Evolutionary conservation across 1,140 invertebrate genomes (phyloP).

Genomic region (Leguminivora glycinivorella): DNA sequence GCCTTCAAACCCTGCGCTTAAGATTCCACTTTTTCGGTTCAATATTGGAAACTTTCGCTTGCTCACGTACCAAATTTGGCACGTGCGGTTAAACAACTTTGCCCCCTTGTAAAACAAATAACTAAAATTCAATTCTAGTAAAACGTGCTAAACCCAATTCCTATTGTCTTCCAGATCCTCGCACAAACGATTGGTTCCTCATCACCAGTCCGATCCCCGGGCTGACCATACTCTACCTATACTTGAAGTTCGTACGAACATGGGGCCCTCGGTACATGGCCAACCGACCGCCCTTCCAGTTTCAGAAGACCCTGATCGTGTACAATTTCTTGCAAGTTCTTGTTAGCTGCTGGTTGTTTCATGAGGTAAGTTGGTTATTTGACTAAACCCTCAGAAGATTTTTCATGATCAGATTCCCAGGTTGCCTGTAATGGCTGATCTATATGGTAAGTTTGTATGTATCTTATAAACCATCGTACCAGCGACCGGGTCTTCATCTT

Average conservation of each 20-base stretch:
- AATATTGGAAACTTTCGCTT: no score
- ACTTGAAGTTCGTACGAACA: conserved; percentile 85
- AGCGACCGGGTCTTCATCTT: no score
- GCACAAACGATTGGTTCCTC: conserved; percentile 92
- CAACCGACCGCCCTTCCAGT: conserved; percentile 87
- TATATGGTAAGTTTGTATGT: conserved; percentile 78
- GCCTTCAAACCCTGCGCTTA: no score
- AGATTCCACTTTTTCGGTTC: no score
- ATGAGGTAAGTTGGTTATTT: conserved; percentile 82
- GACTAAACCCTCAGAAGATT: neutral
- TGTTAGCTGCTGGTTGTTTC: conserved; percentile 87
- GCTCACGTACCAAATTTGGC: no score
- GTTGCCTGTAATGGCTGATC: conserved; percentile 88
- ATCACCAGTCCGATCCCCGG: conserved; percentile 89
- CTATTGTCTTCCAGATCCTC: conserved; percentile 82
- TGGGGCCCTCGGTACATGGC: conserved; percentile 90
- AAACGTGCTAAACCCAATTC: no score
- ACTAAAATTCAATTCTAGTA: no score
- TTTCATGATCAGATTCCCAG: conserved; percentile 70
- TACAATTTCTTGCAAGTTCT: conserved; percentile 91
- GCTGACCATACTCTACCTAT: conserved; percentile 83
- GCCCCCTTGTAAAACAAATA: no score
- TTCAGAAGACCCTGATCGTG: conserved; percentile 87
- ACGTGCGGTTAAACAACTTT: no score
- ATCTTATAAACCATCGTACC: conserved; percentile 64